A percentile compares a stretch with the other conserved stretches of the same genome.
phyloP scores from a whole-genome alignment of 2,888 invertebrate species.

The Agrochola macilenta region DNA sequence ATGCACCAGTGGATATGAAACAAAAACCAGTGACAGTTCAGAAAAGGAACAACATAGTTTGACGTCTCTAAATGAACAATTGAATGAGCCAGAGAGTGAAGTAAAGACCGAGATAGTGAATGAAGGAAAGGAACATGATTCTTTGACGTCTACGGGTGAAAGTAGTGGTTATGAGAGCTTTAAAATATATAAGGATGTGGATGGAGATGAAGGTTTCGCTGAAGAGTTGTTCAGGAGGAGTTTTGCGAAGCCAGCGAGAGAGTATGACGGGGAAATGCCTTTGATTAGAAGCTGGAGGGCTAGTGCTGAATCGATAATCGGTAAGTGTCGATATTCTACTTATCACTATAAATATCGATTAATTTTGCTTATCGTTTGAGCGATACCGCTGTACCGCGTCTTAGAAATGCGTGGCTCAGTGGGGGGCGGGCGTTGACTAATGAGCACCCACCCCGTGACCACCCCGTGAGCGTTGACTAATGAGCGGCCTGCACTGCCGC shows the following conservation, averaged over 20 bases:
- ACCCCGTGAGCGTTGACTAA: too few species aligned
- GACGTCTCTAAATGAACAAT: constrained; percentile 63
- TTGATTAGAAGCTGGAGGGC: constrained; percentile 81
- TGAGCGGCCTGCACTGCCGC: too few species aligned
- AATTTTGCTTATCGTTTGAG: background rate
- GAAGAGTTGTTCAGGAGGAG: constrained; percentile 86
- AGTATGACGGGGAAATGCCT: constrained; percentile 76
- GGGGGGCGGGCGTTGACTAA: too few species aligned
- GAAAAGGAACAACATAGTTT: constrained; percentile 71
- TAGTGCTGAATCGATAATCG: constrained; percentile 84
- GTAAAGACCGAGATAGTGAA: constrained; percentile 69
- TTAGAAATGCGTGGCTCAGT: too few species aligned
- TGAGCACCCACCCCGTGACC: too few species aligned
- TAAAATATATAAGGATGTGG: constrained; percentile 90
- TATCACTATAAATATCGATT: background rate
- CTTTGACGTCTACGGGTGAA: constrained; percentile 90
- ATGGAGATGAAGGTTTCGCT: constrained; percentile 85
- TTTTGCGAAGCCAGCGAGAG: constrained; percentile 81
- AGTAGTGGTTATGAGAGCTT: constrained; percentile 93
- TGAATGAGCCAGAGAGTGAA: constrained; percentile 69
- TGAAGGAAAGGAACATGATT: constrained; percentile 88
- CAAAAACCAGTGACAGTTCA: constrained; percentile 76
- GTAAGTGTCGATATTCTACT: constrained; percentile 70
- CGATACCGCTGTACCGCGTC: too few species aligned
- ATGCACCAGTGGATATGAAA: constrained; percentile 87